Conservation (phyloP, 2,113 vertebrate genomes). For the Gymnogyps californianus region DNA sequence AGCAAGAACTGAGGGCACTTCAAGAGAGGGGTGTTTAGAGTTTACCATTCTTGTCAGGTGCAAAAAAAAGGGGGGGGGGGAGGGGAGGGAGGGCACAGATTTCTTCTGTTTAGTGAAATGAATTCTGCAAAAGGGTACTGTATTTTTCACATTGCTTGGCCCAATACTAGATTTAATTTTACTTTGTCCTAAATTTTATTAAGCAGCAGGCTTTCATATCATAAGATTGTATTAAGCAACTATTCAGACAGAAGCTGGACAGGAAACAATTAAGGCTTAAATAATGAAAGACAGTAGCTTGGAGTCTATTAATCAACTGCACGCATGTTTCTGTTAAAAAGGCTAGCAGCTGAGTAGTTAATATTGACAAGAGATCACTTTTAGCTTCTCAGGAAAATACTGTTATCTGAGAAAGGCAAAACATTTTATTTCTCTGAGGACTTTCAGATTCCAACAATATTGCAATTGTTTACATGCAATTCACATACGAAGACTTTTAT, state of each 20-base stretch:
- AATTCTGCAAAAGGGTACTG: background rate
- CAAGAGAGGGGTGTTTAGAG: background rate
- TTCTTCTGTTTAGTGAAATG: background rate
- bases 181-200: background rate
- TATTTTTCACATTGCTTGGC: background rate
- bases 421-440: background rate
- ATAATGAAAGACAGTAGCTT: background rate
- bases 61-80: accelerated
- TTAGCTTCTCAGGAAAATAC: background rate
- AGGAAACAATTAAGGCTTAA: background rate
- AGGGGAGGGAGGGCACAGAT: accelerated
- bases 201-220: background rate
- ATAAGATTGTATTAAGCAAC: background rate
- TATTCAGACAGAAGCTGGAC: background rate
- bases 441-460: background rate
- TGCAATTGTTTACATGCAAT: background rate
- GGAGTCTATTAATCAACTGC: background rate
- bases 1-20: background rate
- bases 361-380: background rate
- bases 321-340: background rate
- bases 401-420: background rate
- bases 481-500: background rate
- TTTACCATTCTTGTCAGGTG: background rate
- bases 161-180: background rate
- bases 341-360: background rate